Evolutionary conservation across 2,113 vertebrate genomes (phyloP).

Genomic region (Columbina picui): DNA sequence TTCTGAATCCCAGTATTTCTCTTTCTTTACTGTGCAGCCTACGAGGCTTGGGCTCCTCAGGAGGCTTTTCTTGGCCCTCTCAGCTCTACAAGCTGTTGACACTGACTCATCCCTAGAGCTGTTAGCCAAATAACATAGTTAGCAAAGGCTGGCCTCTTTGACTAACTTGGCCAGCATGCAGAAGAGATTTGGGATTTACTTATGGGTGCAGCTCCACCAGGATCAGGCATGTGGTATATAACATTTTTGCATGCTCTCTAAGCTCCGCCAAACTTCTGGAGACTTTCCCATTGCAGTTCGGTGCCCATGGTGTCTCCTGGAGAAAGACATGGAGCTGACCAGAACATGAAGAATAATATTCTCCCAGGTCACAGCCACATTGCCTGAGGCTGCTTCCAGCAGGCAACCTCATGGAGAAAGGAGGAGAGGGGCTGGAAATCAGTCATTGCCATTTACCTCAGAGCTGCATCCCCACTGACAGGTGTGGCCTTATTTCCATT

Average conservation of each 20-base stretch:
- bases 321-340: neutral
- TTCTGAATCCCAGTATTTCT: neutral
- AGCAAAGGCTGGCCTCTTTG: neutral
- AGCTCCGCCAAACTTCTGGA: neutral
- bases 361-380: neutral
- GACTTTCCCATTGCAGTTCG: rapidly evolving
- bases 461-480: neutral
- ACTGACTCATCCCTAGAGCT: neutral
- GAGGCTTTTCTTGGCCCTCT: neutral
- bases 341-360: neutral
- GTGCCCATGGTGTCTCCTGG: neutral
- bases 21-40: neutral
- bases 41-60: neutral
- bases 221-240: neutral
- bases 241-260: neutral
- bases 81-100: neutral
- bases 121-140: neutral
- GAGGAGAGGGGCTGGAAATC: neutral
- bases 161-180: neutral
- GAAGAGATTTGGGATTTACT: neutral
- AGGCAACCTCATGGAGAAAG: neutral
- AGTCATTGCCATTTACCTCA: neutral
- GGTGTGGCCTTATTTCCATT: neutral
- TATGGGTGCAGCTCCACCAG: neutral
- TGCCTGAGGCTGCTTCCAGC: neutral